A percentile compares a stretch with the other conserved stretches of the same genome.
phyloP scores from a whole-genome alignment of 2,113 vertebrate species.

The Acrocephalus arundinaceus region DNA sequence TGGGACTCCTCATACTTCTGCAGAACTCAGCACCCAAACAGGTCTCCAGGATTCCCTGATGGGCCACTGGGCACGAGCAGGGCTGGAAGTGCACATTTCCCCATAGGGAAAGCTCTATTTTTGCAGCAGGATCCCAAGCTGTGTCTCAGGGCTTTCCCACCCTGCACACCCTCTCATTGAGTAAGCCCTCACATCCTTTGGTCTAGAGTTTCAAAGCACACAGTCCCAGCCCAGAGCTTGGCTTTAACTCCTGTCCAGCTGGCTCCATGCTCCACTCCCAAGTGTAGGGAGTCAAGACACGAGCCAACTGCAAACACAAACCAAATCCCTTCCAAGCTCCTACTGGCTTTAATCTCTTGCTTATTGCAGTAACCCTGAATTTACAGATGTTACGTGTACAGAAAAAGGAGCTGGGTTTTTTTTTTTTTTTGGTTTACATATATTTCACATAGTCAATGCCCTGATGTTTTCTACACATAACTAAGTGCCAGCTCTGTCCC shows the following conservation, averaged over 20 bases:
- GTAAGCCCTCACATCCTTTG: neutral
- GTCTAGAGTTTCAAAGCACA: neutral
- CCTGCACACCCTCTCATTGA: neutral
- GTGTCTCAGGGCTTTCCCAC: neutral
- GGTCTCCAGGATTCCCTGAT: rapidly evolving
- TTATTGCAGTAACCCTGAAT: neutral
- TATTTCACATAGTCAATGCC: neutral
- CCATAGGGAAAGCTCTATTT: rapidly evolving
- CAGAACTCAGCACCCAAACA: neutral
- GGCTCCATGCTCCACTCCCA: neutral
- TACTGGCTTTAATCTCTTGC: conserved; percentile 15
- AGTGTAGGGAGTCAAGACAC: neutral
- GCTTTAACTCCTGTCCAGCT: neutral
- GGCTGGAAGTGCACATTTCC: rapidly evolving
- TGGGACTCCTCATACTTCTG: neutral
- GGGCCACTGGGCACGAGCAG: neutral
- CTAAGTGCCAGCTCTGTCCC: neutral
- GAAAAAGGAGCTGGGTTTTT: neutral
- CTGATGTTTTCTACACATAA: neutral
- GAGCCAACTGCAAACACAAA: conserved; percentile 31
- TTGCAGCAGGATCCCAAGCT: neutral
- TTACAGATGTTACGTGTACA: neutral
- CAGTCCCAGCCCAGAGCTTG: neutral
- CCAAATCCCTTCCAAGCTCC: conserved; percentile 4
- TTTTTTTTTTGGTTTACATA: neutral